phyloP scores from a whole-genome alignment of 2,113 vertebrate species.

The Bungarus multicinctus region DNA sequence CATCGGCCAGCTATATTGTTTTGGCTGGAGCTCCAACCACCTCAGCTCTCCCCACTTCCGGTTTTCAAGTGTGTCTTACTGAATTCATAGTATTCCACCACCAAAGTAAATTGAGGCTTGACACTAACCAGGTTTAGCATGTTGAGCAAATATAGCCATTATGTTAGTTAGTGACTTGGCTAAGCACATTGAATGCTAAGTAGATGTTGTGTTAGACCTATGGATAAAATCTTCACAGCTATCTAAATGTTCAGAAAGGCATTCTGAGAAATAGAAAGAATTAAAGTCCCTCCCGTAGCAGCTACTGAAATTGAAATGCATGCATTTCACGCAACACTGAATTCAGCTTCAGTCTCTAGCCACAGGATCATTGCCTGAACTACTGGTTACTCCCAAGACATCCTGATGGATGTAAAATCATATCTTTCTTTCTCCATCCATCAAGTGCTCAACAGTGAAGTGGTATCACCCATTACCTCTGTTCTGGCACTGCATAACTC shows the following conservation, averaged over 20 bases:
- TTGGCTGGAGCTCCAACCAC: too few relatives aligned
- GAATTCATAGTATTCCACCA: too few relatives aligned
- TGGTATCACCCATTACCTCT: constrained; percentile 60
- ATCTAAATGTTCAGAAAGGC: not conserved
- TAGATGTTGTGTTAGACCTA: not conserved
- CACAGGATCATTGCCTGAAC: not conserved
- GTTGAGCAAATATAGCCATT: not conserved
- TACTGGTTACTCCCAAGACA: not conserved
- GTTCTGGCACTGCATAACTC: constrained; percentile 65
- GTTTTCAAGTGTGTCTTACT: too few relatives aligned
- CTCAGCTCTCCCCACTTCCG: too few relatives aligned
- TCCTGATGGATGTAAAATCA: not conserved
- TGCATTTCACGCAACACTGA: not conserved
- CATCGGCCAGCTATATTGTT: too few relatives aligned
- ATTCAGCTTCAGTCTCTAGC: not conserved
- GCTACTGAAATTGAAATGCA: not conserved
- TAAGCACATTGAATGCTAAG: not conserved
- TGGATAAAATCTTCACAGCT: not conserved
- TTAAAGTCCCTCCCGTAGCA: not conserved
- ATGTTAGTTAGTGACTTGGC: not conserved
- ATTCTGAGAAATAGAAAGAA: not conserved
- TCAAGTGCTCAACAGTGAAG: not conserved
- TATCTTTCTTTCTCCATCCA: not conserved
- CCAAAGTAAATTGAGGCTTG: too few relatives aligned
- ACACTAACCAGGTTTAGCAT: not conserved